Evolutionary conservation across 53 echinoderm and acorn worm species (phyloP), one percentile per base, ranked within the genome.

Genomic region (Stichopus horrens): DNA sequence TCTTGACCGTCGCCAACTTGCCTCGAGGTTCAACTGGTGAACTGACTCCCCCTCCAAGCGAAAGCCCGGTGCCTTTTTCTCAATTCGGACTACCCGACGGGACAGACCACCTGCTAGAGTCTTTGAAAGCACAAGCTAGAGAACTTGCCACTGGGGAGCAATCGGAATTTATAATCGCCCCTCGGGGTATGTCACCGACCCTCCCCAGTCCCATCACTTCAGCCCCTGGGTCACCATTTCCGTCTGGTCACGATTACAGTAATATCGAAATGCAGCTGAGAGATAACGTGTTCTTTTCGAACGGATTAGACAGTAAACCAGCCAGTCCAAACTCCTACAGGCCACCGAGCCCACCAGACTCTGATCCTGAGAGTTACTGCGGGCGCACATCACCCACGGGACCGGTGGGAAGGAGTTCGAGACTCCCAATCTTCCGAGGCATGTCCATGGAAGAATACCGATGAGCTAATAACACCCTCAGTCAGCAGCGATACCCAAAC

Each of bases 391-490:
- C 92, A 58, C 89, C 92, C 63, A 86, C 92, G 6, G 80, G 73
- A 6, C 76, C 83, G 22, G 74, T 86, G 11, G 89, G 84, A 54
- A 91, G 79, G 19, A 77, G 90, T 20, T 54, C 88, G 4, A 95
- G 95, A 65, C 95, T 97, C 71, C 97, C 97, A 7, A 97, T 97
- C 73, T 97, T 97, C 92, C 88, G 97, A 76, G 97, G 93, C 16
- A 97, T 97, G 87, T 97, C 97, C 66, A 92, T 92, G 75, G 95
- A 97, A 79, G 96, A 96, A 53, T 52, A 85, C 52, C 85, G 85
- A 13, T 85, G 21, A 85, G 8, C 22, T 7, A 71, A 37, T 2
- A 37, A 37, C 37, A 37, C 37, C 37, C 37, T 37, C 37, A 37
- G 37, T 37, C 37, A 37, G 37, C 37, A 59, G 10, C 63, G 63